Conservation (phyloP, 2,113 vertebrate genomes). For the Scatophagus argus region DNA sequence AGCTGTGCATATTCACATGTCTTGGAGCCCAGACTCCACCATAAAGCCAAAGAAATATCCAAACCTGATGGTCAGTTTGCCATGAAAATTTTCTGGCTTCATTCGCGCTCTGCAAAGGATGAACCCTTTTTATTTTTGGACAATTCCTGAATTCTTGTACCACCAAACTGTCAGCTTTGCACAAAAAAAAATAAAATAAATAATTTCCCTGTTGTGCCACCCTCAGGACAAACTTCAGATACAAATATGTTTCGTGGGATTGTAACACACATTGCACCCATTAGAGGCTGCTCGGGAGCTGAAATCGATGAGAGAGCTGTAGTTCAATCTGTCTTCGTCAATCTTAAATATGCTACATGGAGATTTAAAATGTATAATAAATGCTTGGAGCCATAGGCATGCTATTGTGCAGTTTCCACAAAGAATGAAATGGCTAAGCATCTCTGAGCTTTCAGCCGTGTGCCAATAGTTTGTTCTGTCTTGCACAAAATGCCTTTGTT, state of each 20-base stretch:
- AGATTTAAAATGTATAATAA: neutral
- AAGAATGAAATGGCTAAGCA: neutral
- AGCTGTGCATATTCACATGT: neutral
- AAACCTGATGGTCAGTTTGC: neutral
- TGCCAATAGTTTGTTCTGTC: neutral
- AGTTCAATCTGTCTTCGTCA: too few species aligned
- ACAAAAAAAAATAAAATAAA: neutral
- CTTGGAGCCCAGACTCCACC: too few species aligned
- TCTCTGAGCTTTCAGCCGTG: neutral
- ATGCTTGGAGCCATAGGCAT: neutral
- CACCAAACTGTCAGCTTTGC: neutral
- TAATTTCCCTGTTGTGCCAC: neutral
- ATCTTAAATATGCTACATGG: too few species aligned
- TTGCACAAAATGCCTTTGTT: slow-evolving; percentile 3
- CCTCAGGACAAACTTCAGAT: neutral
- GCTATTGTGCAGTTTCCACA: neutral
- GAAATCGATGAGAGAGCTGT: neutral
- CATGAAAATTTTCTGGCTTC: neutral
- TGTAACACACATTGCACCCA: neutral
- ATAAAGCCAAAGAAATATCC: neutral
- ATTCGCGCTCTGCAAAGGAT: neutral
- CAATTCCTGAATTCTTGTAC: neutral
- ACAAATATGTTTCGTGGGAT: neutral
- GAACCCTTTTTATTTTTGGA: neutral
- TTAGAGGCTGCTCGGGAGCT: neutral